Evolutionary conservation across 2,797 vertebrate species (phyloP).

Genomic region (Sebastes itinus): DNA sequence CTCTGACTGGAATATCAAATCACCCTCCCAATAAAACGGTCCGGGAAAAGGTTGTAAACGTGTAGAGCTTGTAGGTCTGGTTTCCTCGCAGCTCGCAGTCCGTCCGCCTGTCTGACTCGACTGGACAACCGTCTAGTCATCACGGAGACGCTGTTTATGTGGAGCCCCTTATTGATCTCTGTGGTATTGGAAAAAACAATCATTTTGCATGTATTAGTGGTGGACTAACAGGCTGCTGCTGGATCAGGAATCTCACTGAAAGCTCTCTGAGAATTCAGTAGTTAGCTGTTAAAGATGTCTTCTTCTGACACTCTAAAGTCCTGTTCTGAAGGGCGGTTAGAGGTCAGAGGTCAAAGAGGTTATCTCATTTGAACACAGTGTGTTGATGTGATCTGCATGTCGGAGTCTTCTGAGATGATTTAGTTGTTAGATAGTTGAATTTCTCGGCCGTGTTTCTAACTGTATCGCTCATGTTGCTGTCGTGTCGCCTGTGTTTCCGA

Average conservation of each 20-base stretch:
- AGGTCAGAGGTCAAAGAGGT: neutral
- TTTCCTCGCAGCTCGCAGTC: conserved; percentile 1
- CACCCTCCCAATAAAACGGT: conserved; percentile 39
- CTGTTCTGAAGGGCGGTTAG: neutral
- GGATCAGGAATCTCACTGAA: neutral
- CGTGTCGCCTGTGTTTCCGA: conserved; percentile 58
- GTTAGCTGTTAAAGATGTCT: neutral
- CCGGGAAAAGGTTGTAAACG: conserved; percentile 53
- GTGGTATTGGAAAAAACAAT: conserved; percentile 44
- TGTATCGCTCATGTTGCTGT: conserved; percentile 8
- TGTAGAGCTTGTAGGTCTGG: conserved; percentile 3
- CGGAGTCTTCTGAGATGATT: neutral
- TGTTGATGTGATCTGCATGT: too few relatives aligned
- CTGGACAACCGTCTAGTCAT: conserved; percentile 52
- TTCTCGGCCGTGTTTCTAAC: neutral
- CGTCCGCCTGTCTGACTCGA: conserved; percentile 68
- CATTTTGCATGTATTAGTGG: conserved; percentile 28
- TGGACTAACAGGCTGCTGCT: neutral
- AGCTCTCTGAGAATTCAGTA: neutral
- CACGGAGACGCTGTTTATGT: conserved; percentile 67
- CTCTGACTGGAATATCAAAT: conserved; percentile 57
- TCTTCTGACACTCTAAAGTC: too few relatives aligned
- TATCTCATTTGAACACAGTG: neutral
- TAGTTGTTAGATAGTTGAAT: neutral
- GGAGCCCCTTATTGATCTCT: conserved; percentile 65